Base-by-base conservation (phyloP, 2,113 vertebrate species). In the Hassar affinis region DNA sequence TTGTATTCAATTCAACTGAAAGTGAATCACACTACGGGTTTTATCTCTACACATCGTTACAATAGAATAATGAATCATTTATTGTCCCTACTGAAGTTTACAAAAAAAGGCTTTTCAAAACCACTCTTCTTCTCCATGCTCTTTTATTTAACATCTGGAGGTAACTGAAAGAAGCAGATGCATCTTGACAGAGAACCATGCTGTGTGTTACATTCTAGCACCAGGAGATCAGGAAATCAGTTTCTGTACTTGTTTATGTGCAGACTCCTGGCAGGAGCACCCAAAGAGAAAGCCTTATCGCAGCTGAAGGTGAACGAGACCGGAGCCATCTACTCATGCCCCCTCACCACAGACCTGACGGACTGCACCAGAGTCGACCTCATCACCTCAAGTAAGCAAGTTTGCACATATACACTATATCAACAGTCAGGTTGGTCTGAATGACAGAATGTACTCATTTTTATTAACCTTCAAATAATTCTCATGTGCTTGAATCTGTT, bases 301-400 rank as follows among this genome's bases (percentile, higher is more conserved):
- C 82, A 92, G 0, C 82, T 78, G 12, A 92, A 94, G 0, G 92
- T 95, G 84, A 95, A 95, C 0, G 94, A 95, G 77, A 98, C 96
- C 0, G 98, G 98, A 0, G 96, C 96, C 0, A 92, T 98, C 83
- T 99, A 98, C 85, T 92, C 94, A 81, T 99, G 98, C 80, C 97
- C 97, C 57, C 89, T 98, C 57, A 93, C 91, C 1, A 68, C 80
- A 0, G 68, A 81, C 30, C 80, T 87, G 1, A 6, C 69, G 0
- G 97, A 99, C 93, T 99, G 98, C 91, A 83, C 92, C 89, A 92
- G 95, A 79, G 94, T 98, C 83, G 82, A 94, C 90, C 94, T 98
- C 78, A 88, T 94, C 68, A 91, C 89, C 88, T 91, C 89, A 88
- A 95, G 97, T 98, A 93, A 74, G 96, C 30, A 47, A 62, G 27